Percentiles rank a stretch among this genome's conserved stretches.
Conservation (phyloP, 2,797 vertebrate species). For the Craterocephalus amniculus region DNA sequence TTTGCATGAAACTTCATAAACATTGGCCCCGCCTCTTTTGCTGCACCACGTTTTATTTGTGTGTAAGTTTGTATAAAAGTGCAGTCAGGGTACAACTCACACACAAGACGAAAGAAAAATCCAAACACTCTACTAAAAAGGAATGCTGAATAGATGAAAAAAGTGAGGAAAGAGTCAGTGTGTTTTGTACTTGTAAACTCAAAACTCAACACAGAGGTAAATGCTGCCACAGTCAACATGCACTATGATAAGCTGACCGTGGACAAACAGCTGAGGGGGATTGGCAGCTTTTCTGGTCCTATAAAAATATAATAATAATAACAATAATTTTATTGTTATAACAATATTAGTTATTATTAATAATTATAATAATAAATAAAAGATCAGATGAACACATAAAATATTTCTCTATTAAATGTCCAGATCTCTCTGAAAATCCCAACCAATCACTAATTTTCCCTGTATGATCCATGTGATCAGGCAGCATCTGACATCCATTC, state of each 20-base stretch:
- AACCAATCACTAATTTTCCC: not conserved
- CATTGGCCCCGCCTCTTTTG: not conserved
- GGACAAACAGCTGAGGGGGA: slow-evolving; percentile 13
- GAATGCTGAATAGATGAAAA: no score
- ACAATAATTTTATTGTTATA: no score
- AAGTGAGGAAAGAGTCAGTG: no score
- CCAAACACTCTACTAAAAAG: not conserved
- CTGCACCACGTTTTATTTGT: not conserved
- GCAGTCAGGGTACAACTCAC: not conserved
- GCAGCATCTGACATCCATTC: slow-evolving; percentile 2
- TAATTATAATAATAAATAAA: no score
- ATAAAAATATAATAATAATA: no score
- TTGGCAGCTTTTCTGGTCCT: slow-evolving; percentile 35
- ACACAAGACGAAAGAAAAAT: not conserved
- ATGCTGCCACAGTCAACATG: not conserved
- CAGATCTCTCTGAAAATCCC: no score
- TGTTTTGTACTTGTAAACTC: no score
- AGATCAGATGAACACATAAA: no score
- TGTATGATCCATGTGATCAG: slow-evolving; percentile 13
- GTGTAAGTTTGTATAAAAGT: not conserved
- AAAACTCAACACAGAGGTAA: slow-evolving; percentile 1
- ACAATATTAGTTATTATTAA: no score
- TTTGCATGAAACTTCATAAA: slow-evolving; percentile 23
- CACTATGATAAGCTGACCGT: slow-evolving; percentile 18
- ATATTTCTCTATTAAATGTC: no score